A percentile compares a stretch with the other conserved stretches of the same genome.
Conservation (phyloP, 2,113 vertebrate species). For the Cyphomyrus discorhynchus region DNA sequence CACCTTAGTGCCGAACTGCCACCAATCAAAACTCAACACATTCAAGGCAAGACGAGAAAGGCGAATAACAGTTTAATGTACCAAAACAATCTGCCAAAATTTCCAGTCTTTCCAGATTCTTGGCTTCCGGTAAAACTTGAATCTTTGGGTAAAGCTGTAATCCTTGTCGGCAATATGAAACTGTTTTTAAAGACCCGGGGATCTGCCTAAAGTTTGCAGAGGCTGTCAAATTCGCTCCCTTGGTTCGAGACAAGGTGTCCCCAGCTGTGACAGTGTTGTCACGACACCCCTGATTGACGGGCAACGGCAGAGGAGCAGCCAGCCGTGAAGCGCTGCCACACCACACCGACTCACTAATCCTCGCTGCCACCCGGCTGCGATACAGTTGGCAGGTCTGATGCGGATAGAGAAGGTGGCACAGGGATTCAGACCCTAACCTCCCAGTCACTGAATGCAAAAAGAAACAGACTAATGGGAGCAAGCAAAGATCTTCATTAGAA, state of each 20-base stretch:
- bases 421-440: conserved; percentile 6
- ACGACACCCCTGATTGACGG: neutral
- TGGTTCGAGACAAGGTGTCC: too few relatives aligned
- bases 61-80: neutral
- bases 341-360: neutral
- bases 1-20: neutral
- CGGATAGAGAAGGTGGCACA: conserved; percentile 24
- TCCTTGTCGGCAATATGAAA: neutral
- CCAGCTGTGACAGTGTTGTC: neutral
- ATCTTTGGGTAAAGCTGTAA: neutral
- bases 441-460: conserved; percentile 17
- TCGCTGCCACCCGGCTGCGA: too few relatives aligned
- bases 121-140: neutral
- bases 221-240: neutral
- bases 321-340: neutral
- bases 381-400: neutral
- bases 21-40: neutral
- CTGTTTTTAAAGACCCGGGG: neutral
- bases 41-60: neutral
- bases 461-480: conserved; percentile 22
- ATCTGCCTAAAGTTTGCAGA: neutral
- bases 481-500: neutral
- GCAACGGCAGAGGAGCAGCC: neutral
- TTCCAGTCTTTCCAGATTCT: neutral
- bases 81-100: neutral